phyloP scores from a whole-genome alignment of 2,797 vertebrate genomes.

The Hemitrygon akajei region DNA sequence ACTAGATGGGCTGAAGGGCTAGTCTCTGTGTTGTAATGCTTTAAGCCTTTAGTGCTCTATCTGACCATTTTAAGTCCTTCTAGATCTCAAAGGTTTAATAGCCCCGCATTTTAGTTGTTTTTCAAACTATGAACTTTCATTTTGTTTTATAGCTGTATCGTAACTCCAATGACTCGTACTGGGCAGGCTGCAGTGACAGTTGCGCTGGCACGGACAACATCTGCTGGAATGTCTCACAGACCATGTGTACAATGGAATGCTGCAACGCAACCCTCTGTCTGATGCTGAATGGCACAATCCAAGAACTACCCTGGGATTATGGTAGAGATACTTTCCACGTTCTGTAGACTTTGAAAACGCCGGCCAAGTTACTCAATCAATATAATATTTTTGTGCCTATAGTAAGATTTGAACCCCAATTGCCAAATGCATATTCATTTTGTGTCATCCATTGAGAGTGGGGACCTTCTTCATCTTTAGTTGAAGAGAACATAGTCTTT shows the following conservation, averaged over 20 bases:
- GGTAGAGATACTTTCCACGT: neutral
- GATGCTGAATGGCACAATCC: conserved; percentile 49
- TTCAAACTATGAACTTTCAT: neutral
- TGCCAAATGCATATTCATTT: too few species aligned
- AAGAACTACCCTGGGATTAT: neutral
- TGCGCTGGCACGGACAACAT: conserved; percentile 46
- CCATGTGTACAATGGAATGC: conserved; percentile 57
- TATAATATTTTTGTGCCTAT: too few species aligned
- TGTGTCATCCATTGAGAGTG: too few species aligned
- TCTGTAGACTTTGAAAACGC: neutral
- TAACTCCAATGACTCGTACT: conserved; percentile 48
- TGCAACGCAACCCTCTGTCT: conserved; percentile 60
- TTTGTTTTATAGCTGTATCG: conserved; percentile 53
- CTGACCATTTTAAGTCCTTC: too few species aligned
- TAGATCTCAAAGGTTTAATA: neutral
- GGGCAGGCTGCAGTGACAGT: conserved; percentile 49
- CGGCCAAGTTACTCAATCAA: too few species aligned
- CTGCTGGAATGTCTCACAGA: conserved; percentile 32
- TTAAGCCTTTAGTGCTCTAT: too few species aligned
- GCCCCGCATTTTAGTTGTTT: neutral
- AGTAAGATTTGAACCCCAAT: too few species aligned
- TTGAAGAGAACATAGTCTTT: too few species aligned
- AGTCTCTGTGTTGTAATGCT: too few species aligned
- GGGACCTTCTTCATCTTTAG: too few species aligned
- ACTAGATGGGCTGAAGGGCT: too few species aligned